Percentiles rank a stretch among this genome's conserved stretches.
Evolutionary conservation across 2,113 vertebrate genomes (phyloP).

Genomic region (Manacus vitellinus): DNA sequence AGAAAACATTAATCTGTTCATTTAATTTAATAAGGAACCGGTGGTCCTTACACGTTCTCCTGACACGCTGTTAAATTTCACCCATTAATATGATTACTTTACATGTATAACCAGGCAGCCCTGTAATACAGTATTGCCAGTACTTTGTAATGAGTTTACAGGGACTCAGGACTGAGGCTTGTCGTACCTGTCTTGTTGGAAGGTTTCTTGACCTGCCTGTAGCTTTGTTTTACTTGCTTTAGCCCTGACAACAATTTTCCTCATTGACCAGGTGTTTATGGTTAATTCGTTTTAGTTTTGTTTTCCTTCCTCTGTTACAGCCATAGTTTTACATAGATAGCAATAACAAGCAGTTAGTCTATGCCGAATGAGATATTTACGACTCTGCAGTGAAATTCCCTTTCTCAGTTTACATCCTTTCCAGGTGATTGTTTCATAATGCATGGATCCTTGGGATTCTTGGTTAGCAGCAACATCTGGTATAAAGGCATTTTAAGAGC

Average conservation of each 20-base stretch:
- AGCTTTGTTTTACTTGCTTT: neutral
- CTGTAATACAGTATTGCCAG: neutral
- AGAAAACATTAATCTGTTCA: neutral
- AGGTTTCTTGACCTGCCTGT: neutral
- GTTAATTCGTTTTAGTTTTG: neutral
- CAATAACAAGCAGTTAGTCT: neutral
- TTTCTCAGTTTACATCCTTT: neutral
- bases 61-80: neutral
- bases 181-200: neutral
- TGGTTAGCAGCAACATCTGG: conserved; percentile 32
- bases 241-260: neutral
- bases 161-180: neutral
- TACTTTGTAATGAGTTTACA: neutral
- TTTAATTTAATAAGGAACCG: neutral
- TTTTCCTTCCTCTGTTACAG: neutral
- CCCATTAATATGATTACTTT: neutral
- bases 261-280: neutral
- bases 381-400: neutral
- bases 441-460: neutral
- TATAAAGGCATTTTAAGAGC: neutral
- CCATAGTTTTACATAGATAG: neutral
- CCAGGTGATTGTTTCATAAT: neutral
- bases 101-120: neutral
- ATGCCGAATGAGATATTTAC: neutral
- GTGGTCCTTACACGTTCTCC: neutral